phyloP scores from a whole-genome alignment of 2,797 vertebrate genomes.

The Acomys russatus region DNA sequence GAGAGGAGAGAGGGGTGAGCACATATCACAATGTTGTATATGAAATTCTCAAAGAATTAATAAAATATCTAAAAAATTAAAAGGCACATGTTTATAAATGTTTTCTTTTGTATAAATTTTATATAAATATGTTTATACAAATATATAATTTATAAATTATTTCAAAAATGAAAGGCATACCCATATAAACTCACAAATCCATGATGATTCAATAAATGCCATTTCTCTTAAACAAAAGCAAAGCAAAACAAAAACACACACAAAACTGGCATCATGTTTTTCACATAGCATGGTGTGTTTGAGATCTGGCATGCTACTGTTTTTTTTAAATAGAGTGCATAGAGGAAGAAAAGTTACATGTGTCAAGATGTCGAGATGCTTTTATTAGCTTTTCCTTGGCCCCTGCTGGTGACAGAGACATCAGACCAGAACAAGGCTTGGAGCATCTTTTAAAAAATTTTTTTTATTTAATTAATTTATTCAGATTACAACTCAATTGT shows the following conservation, averaged over 20 bases:
- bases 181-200: neutral
- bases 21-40: neutral
- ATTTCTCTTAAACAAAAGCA: neutral
- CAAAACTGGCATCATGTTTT: neutral
- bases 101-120: too few relatives aligned
- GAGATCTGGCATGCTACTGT: neutral
- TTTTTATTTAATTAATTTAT: too few relatives aligned
- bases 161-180: neutral
- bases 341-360: neutral
- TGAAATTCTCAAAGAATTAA: neutral
- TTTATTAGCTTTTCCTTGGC: neutral
- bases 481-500: too few relatives aligned
- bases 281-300: neutral
- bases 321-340: neutral
- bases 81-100: neutral
- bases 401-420: neutral
- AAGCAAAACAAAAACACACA: neutral
- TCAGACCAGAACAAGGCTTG: neutral
- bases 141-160: neutral
- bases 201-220: neutral
- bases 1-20: neutral
- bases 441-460: neutral
- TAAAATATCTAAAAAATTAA: neutral
- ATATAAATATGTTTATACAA: too few relatives aligned
- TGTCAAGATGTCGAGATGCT: accelerated